Percentiles rank a stretch among this genome's conserved stretches.
phyloP scores from a whole-genome alignment of 2,888 invertebrate genomes.

The Mimumesa dahlbomi region DNA sequence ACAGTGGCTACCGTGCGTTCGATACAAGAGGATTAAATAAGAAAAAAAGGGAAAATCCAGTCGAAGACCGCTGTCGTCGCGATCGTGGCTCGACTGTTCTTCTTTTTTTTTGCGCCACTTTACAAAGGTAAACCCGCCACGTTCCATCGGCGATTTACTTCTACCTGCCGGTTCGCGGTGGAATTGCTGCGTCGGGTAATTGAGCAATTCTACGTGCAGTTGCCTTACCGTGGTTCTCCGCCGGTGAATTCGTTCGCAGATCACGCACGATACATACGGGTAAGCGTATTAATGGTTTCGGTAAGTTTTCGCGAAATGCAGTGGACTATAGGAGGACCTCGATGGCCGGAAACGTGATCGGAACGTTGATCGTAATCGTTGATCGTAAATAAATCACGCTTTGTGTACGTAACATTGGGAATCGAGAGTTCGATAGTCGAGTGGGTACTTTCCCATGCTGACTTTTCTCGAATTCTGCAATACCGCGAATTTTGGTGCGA shows the following conservation, averaged over 20 bases:
- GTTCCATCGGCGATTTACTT: slow-evolving; percentile 57
- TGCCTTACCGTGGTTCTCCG: slow-evolving; percentile 37
- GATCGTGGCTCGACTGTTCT: slow-evolving; percentile 35
- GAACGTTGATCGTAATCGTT: no score
- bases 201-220: slow-evolving; percentile 67
- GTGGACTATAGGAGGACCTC: slow-evolving; percentile 12
- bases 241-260: slow-evolving; percentile 21
- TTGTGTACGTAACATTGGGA: no score
- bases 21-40: neutral
- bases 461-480: no score
- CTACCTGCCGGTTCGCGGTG: slow-evolving; percentile 33
- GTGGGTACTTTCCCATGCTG: no score
- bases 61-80: slow-evolving; percentile 42
- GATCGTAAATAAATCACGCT: no score
- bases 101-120: slow-evolving; percentile 62
- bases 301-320: slow-evolving; percentile 50
- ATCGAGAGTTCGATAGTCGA: no score
- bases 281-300: no score
- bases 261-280: slow-evolving; percentile 4
- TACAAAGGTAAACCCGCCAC: slow-evolving; percentile 65
- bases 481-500: neutral
- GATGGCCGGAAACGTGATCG: no score
- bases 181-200: slow-evolving; percentile 61
- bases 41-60: slow-evolving; percentile 40
- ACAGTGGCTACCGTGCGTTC: slow-evolving; percentile 5